Evolutionary conservation across 2,888 invertebrate species (phyloP).

Genomic region (Tortricodes alternella): DNA sequence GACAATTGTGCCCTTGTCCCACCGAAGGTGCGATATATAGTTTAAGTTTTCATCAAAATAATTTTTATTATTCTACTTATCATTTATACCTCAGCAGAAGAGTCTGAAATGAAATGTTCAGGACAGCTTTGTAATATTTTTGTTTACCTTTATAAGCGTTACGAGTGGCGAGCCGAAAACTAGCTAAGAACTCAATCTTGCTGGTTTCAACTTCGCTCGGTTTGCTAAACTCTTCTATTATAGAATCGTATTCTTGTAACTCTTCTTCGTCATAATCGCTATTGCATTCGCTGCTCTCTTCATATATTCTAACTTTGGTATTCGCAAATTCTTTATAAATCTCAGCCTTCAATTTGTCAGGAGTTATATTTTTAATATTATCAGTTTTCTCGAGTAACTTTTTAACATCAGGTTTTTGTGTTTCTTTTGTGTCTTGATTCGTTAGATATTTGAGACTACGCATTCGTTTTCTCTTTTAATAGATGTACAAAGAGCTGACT

Average conservation of each 20-base stretch:
- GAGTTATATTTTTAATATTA: slow-evolving; percentile 55
- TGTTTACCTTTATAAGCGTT: slow-evolving; percentile 83
- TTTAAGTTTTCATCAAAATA: no score
- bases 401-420: slow-evolving; percentile 46
- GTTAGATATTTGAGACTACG: slow-evolving; percentile 68
- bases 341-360: slow-evolving; percentile 66
- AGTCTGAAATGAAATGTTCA: not conserved
- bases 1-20: no score
- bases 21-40: no score
- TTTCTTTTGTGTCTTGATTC: slow-evolving; percentile 50
- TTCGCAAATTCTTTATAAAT: slow-evolving; percentile 66
- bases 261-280: slow-evolving; percentile 78
- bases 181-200: slow-evolving; percentile 83
- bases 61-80: no score
- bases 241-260: slow-evolving; percentile 70
- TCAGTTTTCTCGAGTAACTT: slow-evolving; percentile 47
- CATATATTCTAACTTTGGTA: slow-evolving; percentile 55
- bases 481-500: slow-evolving; percentile 76
- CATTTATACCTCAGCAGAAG: no score
- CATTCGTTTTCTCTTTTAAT: slow-evolving; percentile 76
- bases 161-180: slow-evolving; percentile 85
- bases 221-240: slow-evolving; percentile 73
- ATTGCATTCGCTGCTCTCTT: slow-evolving; percentile 69
- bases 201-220: slow-evolving; percentile 68
- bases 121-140: not conserved